Evolutionary conservation across 2,888 invertebrate genomes (phyloP).

Genomic region (Pseudoips prasinana): DNA sequence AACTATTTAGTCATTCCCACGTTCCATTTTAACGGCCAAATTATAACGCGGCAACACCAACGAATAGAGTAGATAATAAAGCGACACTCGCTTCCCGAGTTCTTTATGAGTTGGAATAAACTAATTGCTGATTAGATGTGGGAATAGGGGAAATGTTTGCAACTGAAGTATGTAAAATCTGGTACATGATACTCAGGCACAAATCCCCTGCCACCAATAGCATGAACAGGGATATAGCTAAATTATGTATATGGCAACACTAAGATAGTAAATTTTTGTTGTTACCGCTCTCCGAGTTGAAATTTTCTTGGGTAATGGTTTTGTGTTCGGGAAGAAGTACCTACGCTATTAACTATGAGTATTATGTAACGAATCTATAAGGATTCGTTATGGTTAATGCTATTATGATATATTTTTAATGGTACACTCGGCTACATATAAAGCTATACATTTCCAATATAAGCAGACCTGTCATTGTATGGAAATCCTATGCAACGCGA

Average conservation of each 20-base stretch:
- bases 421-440: too few relatives aligned
- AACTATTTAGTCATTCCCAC: too few relatives aligned
- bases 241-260: conserved; percentile 17
- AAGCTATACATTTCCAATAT: too few relatives aligned
- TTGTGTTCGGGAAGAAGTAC: neutral
- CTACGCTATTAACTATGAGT: too few relatives aligned
- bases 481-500: too few relatives aligned
- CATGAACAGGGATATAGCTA: conserved; percentile 12
- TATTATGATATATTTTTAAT: too few relatives aligned
- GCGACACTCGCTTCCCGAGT: conserved; percentile 19
- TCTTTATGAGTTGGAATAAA: conserved; percentile 32
- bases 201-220: conserved; percentile 21
- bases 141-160: conserved; percentile 33
- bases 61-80: conserved; percentile 35
- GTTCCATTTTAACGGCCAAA: too few relatives aligned
- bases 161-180: conserved; percentile 30
- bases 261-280: conserved; percentile 1
- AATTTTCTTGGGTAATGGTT: neutral
- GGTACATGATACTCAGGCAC: conserved; percentile 16
- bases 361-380: too few relatives aligned
- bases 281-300: too few relatives aligned
- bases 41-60: conserved; percentile 26
- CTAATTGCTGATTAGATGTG: conserved; percentile 44
- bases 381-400: too few relatives aligned
- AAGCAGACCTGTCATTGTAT: too few relatives aligned